Conservation (phyloP, 2,113 vertebrate genomes). For the Chionis minor region DNA sequence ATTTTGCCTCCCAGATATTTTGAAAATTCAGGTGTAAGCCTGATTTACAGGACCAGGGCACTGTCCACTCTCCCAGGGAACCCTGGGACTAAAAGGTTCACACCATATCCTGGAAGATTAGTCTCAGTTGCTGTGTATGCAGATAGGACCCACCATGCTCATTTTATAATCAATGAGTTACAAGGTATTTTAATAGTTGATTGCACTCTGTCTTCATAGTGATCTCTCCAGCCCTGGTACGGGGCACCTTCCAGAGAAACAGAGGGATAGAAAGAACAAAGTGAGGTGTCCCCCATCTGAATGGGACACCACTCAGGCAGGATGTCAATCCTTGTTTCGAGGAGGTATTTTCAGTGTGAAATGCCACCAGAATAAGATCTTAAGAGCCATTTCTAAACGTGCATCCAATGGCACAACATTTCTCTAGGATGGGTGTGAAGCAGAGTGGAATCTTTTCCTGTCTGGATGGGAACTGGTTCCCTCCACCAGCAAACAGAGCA, state of each 20-base stretch:
- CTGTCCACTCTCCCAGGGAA: no score
- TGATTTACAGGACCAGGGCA: no score
- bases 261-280: neutral
- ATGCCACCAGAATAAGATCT: neutral
- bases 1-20: no score
- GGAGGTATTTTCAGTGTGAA: neutral
- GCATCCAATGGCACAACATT: neutral
- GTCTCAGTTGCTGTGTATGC: neutral
- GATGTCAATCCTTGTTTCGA: neutral
- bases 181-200: neutral
- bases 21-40: no score
- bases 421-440: neutral
- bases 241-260: no score
- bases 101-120: neutral
- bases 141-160: neutral
- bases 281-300: neutral
- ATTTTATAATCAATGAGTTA: neutral
- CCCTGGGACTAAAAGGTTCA: no score
- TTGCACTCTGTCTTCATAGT: neutral
- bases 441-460: no score
- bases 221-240: no score
- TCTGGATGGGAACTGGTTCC: no score
- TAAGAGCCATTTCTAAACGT: neutral
- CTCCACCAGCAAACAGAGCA: no score
- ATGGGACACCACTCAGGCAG: neutral